Evolutionary conservation across 2,797 vertebrate genomes (phyloP), one percentile per base, ranked within the genome.

Genomic region (Chiroxiphia lanceolata): DNA sequence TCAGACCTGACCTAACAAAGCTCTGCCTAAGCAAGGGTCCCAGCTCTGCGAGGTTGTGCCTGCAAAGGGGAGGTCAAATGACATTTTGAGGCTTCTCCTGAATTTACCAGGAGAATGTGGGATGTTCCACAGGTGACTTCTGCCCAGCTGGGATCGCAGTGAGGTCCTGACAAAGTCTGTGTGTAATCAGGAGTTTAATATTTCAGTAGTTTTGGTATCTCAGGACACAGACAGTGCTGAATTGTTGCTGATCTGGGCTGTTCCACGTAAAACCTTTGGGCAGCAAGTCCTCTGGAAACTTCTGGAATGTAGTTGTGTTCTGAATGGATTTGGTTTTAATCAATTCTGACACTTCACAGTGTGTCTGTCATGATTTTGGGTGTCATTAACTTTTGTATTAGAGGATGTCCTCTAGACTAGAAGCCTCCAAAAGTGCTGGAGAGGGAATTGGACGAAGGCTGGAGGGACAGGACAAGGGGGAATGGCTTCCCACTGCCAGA

Each of bases 151-250:
- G 57, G 22, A 6, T 36, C 25, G 6, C 2, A 1, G 2, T 15
- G 50, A 59, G 59, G 25, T n/a, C 50, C 63, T 72, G 33, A 13
- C 9, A 15, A 23, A 33, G 17, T 9, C 38, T 6, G 1, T 1
- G 5, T 42, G 47, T 27, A 7, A 31, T 11, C 45, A 47, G 33
- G 50, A n/a, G 5, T 65, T 90, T 3, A 7, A 7, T 36, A 7
- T 45, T 27, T 65, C 3, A 4, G 9, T 10, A 20, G 16, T 22
- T 76, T 63, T 36, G 60, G 5, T 53, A 1, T 36, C 34, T 83
- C 29, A 14, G 80, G 27, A 22, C n/a, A 5, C 25, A 31, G 27
- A 7, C 6, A 3, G 0, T 47, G 25, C 3, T 13, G 11, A 21
- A 14, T 18, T 56, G 36, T 15, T 34, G 53, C 5, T 8, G 16